phyloP scores from a whole-genome alignment of 2,113 vertebrate genomes.

The Poeciliopsis prolifica region DNA sequence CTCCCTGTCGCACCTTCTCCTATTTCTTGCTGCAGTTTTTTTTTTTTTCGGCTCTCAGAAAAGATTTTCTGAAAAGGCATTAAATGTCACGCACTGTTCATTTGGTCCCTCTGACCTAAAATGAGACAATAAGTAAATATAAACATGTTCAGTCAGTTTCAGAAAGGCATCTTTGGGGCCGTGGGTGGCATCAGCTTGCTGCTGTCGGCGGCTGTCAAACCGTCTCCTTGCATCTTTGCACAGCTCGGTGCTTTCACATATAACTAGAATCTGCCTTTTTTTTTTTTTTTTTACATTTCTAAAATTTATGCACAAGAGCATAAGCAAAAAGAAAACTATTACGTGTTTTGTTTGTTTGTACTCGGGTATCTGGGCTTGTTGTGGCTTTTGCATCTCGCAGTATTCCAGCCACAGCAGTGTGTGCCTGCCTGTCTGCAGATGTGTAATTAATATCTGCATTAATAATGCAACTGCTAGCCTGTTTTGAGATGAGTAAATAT shows the following conservation, averaged over 20 bases:
- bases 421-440: background rate
- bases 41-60: background rate
- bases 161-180: slow-evolving; percentile 33
- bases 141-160: slow-evolving; percentile 63
- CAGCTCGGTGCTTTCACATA: background rate
- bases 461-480: background rate
- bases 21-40: background rate
- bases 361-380: background rate
- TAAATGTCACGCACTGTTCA: slow-evolving; percentile 32
- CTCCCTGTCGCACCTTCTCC: background rate
- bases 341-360: background rate
- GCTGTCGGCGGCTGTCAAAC: slow-evolving; percentile 40
- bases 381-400: background rate
- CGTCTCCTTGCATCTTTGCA: slow-evolving; percentile 28
- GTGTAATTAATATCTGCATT: background rate
- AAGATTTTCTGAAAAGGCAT: slow-evolving; percentile 17
- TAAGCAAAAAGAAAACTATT: background rate
- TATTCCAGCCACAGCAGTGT: background rate
- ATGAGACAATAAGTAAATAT: slow-evolving; percentile 53
- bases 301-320: background rate
- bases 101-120: slow-evolving; percentile 25
- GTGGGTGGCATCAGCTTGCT: slow-evolving; percentile 61
- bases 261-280: background rate
- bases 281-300: background rate
- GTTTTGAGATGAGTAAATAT: too few species aligned